A percentile compares a stretch with the other conserved stretches of the same genome.
Conservation (phyloP, 2,888 invertebrate genomes). For the Phytoseiulus persimilis region DNA sequence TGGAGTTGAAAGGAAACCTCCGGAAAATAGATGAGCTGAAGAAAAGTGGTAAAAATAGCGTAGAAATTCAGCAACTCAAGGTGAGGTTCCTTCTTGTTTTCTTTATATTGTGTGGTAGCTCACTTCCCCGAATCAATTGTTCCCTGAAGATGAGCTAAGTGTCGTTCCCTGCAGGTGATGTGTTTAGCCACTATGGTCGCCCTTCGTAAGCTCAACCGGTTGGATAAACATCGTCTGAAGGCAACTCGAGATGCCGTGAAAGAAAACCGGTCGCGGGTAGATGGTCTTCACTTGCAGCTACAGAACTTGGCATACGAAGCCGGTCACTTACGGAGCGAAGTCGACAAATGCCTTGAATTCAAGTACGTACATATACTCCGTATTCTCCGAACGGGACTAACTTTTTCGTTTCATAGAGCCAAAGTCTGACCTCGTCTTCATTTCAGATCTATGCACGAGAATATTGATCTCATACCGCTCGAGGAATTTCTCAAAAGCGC, state of each 20-base stretch:
- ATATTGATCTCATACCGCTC: conserved; percentile 73
- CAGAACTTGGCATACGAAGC: conserved; percentile 91
- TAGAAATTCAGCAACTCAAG: conserved; percentile 7
- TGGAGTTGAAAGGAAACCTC: neutral
- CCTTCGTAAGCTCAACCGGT: conserved; percentile 76
- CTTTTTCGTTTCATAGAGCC: neutral
- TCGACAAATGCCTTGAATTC: conserved; percentile 85
- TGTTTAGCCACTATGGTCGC: conserved; percentile 54
- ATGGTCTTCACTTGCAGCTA: conserved; percentile 75
- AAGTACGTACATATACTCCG: conserved; percentile 56
- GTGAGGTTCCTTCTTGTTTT: neutral
- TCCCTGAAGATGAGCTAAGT: no score
- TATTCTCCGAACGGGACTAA: neutral
- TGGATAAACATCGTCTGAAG: conserved; percentile 78
- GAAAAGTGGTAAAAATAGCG: neutral
- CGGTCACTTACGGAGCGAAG: conserved; percentile 84
- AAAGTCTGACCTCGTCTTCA: conserved; percentile 20
- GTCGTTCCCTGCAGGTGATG: neutral
- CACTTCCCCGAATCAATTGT: no score
- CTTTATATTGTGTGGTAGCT: no score
- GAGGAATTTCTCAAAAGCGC: conserved; percentile 75
- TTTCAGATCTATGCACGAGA: conserved; percentile 76
- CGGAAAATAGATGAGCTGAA: neutral
- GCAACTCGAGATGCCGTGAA: conserved; percentile 70
- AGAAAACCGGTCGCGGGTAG: conserved; percentile 58